phyloP scores from a whole-genome alignment of 2,888 invertebrate genomes.

The Campoplex capitator region DNA sequence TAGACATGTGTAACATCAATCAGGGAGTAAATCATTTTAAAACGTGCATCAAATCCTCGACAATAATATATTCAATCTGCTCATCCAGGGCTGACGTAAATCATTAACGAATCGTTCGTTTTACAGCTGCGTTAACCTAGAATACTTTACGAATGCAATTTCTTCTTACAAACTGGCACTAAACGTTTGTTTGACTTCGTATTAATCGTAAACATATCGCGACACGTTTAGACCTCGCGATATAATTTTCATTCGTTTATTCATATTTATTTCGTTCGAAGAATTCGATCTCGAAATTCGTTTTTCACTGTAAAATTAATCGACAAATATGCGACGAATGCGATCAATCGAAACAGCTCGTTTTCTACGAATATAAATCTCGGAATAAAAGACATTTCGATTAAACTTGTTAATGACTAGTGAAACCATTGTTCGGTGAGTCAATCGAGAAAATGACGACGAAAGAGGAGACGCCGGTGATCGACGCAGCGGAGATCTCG shows the following conservation, averaged over 20 bases:
- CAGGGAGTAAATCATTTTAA: slow-evolving; percentile 1
- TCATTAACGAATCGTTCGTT: slow-evolving; percentile 15
- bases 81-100: slow-evolving; percentile 17
- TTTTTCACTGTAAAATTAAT: neutral
- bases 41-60: slow-evolving; percentile 41
- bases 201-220: neutral
- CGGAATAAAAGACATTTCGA: neutral
- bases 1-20: neutral
- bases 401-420: neutral
- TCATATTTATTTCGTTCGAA: no score
- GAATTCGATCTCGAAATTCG: neutral
- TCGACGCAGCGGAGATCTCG: slow-evolving; percentile 44
- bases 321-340: neutral
- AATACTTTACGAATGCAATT: neutral
- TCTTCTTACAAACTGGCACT: neutral
- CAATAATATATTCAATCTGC: slow-evolving; percentile 42
- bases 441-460: slow-evolving; percentile 24
- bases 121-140: slow-evolving; percentile 1
- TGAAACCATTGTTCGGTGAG: neutral
- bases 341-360: neutral
- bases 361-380: neutral
- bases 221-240: neutral
- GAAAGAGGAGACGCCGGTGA: slow-evolving; percentile 22
- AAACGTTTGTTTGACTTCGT: neutral
- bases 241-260: neutral